Evolutionary conservation across 2,113 vertebrate species (phyloP), one percentile per base, ranked within the genome.

Genomic region (Gracilinanus agilis): DNA sequence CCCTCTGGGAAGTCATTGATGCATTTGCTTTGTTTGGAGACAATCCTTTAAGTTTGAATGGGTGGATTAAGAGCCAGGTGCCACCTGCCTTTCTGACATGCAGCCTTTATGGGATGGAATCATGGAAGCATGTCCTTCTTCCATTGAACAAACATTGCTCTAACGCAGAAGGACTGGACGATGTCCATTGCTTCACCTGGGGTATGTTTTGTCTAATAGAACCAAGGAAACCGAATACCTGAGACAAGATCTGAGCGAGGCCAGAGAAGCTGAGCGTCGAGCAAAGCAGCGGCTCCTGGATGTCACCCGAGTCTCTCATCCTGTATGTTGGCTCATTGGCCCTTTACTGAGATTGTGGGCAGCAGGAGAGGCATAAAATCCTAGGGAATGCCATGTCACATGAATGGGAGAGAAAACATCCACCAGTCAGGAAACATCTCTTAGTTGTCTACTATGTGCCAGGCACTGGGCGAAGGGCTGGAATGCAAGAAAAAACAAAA

Each of bases 201-300:
- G 21, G 54, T 83, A 54, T 0, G 91, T 0, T 96, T 97, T 96
- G 1, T 92, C 54, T 97, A 96, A 3, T 92, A 99, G 99, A 98
- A 98, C 99, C 94, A 99, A 99, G 97, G 99, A 99, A 94, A 99
- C 99, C 0, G 99, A 99, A 95, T 99, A 99, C 95, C 98, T 99
- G 96, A 99, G 99, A 88, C 99, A 99, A 96, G 99, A 99, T 97
- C 98, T 99, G 97, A 99, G 98, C 0, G 99, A 99, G 95, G 99
- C 99, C 54, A 99, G 99, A 93, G 99, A 99, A 53, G 99, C 99
- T 0, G 99, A 99, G 95, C 98, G 98, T 56, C 98, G 99, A 98
- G 99, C 99, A 0, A 99, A 99, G 88, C 99, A 99, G 97, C 99
- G 99, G 96, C 99, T 99, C 90, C 91, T 99, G 11, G 99, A 99